Evolutionary conservation across 2,888 invertebrate species (phyloP).

Genomic region (Epirrhoe tristata): DNA sequence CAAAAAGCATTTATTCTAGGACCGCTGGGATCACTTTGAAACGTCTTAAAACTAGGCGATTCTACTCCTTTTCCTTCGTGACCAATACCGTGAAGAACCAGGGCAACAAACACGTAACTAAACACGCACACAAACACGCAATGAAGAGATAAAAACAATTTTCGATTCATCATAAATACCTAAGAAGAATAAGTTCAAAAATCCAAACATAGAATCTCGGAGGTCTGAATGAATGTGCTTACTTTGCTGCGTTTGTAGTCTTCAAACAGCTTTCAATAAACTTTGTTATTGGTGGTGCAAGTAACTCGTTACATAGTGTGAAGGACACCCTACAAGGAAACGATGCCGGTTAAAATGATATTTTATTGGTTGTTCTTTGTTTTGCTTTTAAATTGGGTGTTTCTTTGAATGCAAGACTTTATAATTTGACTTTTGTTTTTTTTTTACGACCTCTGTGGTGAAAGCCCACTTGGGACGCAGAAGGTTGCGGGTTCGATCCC

Average conservation of each 20-base stretch:
- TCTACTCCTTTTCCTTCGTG: too few species aligned
- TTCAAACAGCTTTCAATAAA: conserved; percentile 32
- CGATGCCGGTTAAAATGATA: conserved; percentile 21
- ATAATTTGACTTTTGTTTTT: neutral
- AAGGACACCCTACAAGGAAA: conserved; percentile 35
- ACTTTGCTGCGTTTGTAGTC: neutral
- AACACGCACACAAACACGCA: neutral
- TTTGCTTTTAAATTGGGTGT: conserved; percentile 5
- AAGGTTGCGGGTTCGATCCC: too few species aligned
- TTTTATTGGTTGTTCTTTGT: conserved; percentile 34
- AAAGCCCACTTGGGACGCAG: too few species aligned
- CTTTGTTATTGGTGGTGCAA: conserved; percentile 33
- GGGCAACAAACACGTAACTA: neutral
- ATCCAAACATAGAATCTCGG: neutral
- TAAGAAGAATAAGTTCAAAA: neutral
- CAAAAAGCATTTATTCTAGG: too few species aligned
- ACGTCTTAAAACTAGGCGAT: too few species aligned
- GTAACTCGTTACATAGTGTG: conserved; percentile 32
- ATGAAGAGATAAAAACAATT: neutral
- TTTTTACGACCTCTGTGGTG: too few species aligned
- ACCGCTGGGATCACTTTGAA: too few species aligned
- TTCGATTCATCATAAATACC: neutral
- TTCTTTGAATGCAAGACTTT: neutral
- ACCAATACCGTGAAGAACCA: too few species aligned
- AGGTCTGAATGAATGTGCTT: neutral